Evolutionary conservation across 2,888 invertebrate species (phyloP).

Genomic region (Mythimna lalbum): DNA sequence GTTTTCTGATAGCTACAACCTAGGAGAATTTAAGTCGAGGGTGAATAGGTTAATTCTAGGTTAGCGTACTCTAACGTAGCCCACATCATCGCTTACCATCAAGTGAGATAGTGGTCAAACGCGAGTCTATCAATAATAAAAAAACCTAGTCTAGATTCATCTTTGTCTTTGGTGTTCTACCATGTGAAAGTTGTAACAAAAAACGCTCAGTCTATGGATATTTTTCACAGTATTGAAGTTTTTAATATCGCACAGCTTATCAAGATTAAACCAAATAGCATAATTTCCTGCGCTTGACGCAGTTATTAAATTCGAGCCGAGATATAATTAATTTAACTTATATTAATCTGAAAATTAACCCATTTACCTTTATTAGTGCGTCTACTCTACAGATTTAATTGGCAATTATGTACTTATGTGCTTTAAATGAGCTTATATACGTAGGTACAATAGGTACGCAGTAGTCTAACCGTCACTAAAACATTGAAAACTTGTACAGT

Average conservation of each 20-base stretch:
- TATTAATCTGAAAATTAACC: not conserved
- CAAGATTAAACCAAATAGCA: constrained; percentile 8
- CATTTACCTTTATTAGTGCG: not conserved
- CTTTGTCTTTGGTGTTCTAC: too few relatives aligned
- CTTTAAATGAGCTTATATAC: not conserved
- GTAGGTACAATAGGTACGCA: not conserved
- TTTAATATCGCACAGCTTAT: constrained; percentile 1
- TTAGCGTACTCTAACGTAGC: too few relatives aligned
- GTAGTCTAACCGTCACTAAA: not conserved
- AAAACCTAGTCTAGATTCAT: too few relatives aligned
- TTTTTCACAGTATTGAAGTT: not conserved
- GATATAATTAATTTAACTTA: not conserved
- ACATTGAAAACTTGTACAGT: not conserved
- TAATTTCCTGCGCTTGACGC: constrained; percentile 19
- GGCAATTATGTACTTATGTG: not conserved
- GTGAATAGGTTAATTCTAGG: too few relatives aligned
- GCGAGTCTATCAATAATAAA: too few relatives aligned
- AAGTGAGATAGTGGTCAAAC: too few relatives aligned
- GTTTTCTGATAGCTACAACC: too few relatives aligned
- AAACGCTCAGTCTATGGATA: not conserved
- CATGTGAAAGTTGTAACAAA: not conserved
- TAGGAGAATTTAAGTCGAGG: too few relatives aligned
- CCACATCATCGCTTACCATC: too few relatives aligned
- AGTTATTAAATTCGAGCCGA: constrained; percentile 11
- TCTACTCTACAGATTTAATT: not conserved